These are phyloP conservation scores for Rhogogaster chlorosoma DNA, from an alignment of 2,888 invertebrate species.

Conservation along the genomic window DNA sequence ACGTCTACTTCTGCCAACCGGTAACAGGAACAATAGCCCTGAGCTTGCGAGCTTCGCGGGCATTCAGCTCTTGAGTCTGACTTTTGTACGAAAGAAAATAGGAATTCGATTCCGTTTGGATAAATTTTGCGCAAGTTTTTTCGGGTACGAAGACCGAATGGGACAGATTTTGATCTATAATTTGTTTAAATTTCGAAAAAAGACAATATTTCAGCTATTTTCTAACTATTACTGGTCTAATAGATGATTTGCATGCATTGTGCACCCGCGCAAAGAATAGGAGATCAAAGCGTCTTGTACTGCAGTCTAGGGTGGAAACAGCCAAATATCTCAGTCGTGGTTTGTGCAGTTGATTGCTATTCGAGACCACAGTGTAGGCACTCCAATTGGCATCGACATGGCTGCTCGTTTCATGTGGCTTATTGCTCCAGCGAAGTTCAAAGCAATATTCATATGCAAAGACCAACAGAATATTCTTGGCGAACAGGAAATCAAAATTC, in stretches of 20 bases:
- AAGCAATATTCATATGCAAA: background rate
- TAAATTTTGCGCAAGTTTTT: background rate
- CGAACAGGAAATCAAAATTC: background rate
- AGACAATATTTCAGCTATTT: background rate
- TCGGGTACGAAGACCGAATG: background rate
- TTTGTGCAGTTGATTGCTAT: conserved; percentile 3
- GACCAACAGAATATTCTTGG: background rate
- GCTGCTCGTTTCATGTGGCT: background rate
- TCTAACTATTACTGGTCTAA: background rate
- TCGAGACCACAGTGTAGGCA: background rate
- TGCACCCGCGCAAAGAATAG: background rate
- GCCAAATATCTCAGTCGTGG: background rate
- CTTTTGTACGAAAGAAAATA: background rate
- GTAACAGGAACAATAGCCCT: conserved; percentile 11
- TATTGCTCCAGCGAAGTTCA: background rate
- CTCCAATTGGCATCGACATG: background rate
- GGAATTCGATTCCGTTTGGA: background rate
- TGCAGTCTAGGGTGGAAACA: background rate
- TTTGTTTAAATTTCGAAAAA: background rate
- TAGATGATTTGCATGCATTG: background rate
- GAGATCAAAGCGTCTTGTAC: conserved; percentile 5
- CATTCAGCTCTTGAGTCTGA: background rate
- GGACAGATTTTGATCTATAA: background rate
- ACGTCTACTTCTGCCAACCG: conserved; percentile 21
- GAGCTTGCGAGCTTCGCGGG: conserved; percentile 4